Evolutionary conservation across 1,140 invertebrate genomes (phyloP).

Genomic region (Wiebesia pumilae): DNA sequence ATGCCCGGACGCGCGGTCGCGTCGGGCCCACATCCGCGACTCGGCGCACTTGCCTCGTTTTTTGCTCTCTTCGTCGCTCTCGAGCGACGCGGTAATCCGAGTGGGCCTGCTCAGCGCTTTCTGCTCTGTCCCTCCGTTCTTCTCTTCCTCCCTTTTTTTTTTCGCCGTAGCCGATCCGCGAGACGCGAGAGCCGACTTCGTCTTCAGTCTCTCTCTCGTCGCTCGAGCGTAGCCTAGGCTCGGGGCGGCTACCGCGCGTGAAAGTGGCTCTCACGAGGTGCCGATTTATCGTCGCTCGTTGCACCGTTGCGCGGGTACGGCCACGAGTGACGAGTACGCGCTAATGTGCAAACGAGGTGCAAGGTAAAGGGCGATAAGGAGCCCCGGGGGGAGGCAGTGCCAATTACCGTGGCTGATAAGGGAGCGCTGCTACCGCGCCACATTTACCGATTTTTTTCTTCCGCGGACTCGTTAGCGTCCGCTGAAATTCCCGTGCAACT

Average conservation of each 20-base stretch:
- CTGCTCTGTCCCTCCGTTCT: not conserved
- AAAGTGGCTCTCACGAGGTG: not conserved
- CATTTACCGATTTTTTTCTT: too few relatives aligned
- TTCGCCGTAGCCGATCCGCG: not conserved
- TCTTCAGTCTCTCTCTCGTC: not conserved
- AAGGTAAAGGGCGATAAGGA: not conserved
- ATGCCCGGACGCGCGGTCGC: conserved; percentile 35
- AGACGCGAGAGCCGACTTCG: not conserved
- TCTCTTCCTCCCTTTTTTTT: not conserved
- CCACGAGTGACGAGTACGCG: not conserved
- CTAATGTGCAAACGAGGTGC: not conserved
- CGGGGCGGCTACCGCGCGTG: not conserved
- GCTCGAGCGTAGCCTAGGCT: too few relatives aligned
- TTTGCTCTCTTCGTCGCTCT: not conserved
- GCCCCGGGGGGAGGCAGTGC: not conserved
- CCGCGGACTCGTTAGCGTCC: too few relatives aligned
- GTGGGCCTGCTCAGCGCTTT: not conserved
- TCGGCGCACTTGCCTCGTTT: not conserved
- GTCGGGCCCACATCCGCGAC: not conserved
- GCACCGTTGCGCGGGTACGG: too few relatives aligned
- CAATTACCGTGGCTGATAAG: not conserved
- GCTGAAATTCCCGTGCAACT: too few relatives aligned
- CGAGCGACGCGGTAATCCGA: not conserved
- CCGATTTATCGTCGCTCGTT: too few relatives aligned
- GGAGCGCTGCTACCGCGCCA: too few relatives aligned